Evolutionary conservation across 2,797 vertebrate genomes (phyloP), one percentile per base, ranked within the genome.

Genomic region (Calcarius lapponicus): DNA sequence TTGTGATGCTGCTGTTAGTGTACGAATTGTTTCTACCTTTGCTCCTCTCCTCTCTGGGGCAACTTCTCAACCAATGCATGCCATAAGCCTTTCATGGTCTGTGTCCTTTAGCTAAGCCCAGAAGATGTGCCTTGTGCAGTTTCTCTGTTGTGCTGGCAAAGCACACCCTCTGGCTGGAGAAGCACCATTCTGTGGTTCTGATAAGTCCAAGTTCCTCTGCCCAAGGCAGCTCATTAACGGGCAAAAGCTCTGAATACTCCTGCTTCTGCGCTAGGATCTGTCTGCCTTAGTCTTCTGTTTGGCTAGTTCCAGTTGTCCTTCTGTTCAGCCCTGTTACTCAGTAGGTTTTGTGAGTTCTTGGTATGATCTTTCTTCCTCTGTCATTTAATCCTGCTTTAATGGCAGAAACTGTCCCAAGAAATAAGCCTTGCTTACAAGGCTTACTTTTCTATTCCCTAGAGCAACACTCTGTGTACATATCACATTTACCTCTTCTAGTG

Each of bases 381-480:
- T 74, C 17, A 25, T 91, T 66, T 3, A 1, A 26, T 57, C 14
- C 11, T 47, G 25, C 16, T 65, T 76, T 71, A 82, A 73, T 48
- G 40, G 24, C 36, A 91, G 36, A 81, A 82, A 60, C 25, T 79
- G 3, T 56, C 62, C n/a, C 32, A 81, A n/a, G 56, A 56, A 73
- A 87, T 80, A 66, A 56, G 21, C 54, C 21, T 56, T 56, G 32
- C 21, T 34, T 56, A 24, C 43, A 60, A 54, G 56, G 31, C 20
- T 66, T 71, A 50, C 13, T 71, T 65, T 88, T 25, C 56, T 40
- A 50, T 36, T 64, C 24, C 29, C 62, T 62, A 45, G 24, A 12
- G 7, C 25, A 73, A 25, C 6, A 32, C 2, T 3, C 25, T 31
- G 2, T 29, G 2, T 51, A 54, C 2, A 3, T 13, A 29, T 29